A percentile compares a stretch with the other conserved stretches of the same genome.
Conservation (phyloP, 2,113 vertebrate genomes). For the Crotalus viridis region DNA sequence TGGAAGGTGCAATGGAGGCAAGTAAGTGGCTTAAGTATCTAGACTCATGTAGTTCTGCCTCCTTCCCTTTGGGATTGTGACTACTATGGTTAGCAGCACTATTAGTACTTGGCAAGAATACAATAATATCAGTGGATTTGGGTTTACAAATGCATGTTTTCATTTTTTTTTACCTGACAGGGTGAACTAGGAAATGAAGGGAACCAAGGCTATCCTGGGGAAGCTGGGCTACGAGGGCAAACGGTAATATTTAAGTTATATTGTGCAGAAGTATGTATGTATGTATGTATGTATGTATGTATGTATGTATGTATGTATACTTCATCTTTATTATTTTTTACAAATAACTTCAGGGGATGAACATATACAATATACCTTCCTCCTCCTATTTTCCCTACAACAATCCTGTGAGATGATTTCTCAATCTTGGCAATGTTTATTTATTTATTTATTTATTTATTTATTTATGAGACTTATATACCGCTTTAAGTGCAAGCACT, state of each 20-base stretch:
- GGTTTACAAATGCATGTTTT: neutral
- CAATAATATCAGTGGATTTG: neutral
- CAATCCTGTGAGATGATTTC: too few relatives aligned
- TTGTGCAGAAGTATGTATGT: neutral
- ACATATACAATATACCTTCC: too few relatives aligned
- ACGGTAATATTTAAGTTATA: conserved; percentile 52
- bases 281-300: too few relatives aligned
- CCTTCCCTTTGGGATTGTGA: conserved; percentile 3
- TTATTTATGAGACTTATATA: too few relatives aligned
- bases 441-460: too few relatives aligned
- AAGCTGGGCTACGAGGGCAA: conserved; percentile 56
- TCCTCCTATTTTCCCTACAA: too few relatives aligned
- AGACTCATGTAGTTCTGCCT: neutral
- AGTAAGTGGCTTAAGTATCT: neutral
- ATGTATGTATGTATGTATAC: too few relatives aligned
- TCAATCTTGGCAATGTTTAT: too few relatives aligned
- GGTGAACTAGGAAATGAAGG: conserved; percentile 57
- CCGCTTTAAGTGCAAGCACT: too few relatives aligned
- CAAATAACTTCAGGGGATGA: too few relatives aligned
- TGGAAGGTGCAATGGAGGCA: neutral
- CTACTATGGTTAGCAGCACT: neutral
- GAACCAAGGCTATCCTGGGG: conserved; percentile 54
- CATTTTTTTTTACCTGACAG: conserved; percentile 50
- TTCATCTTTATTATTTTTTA: too few relatives aligned
- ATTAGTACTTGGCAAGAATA: neutral